A percentile compares a stretch with the other conserved stretches of the same genome.
Conservation (phyloP, 2,797 vertebrate genomes). For the Sebastes matsubarae region DNA sequence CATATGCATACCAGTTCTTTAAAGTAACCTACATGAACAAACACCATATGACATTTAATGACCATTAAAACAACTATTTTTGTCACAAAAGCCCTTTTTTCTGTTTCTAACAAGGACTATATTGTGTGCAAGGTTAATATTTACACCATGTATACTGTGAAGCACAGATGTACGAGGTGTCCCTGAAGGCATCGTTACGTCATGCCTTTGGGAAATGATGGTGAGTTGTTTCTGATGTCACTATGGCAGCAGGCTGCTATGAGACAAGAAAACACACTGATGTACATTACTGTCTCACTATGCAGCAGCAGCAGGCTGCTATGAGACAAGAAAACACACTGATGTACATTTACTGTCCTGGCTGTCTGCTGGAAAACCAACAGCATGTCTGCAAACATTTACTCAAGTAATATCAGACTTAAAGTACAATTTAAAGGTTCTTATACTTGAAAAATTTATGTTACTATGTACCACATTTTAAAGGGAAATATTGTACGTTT, state of each 20-base stretch:
- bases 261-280: constrained; percentile 31
- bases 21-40: background rate
- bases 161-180: background rate
- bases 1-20: background rate
- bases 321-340: constrained; percentile 33
- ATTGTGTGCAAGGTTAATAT: background rate
- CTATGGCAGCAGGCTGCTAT: constrained; percentile 49
- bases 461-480: background rate
- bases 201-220: constrained; percentile 57
- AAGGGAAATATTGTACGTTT: background rate
- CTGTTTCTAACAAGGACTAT: background rate
- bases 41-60: background rate
- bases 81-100: background rate
- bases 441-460: background rate
- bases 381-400: background rate
- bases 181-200: constrained; percentile 61
- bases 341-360: background rate
- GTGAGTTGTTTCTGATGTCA: constrained; percentile 40
- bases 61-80: background rate
- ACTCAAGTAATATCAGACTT: background rate
- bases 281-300: background rate
- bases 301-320: constrained; percentile 22
- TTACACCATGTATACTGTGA: background rate
- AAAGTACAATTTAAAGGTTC: background rate
- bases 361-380: background rate